Evolutionary conservation across 2,888 invertebrate genomes (phyloP), one percentile per base, ranked within the genome.

Genomic region (Ceraclea dissimilis): DNA sequence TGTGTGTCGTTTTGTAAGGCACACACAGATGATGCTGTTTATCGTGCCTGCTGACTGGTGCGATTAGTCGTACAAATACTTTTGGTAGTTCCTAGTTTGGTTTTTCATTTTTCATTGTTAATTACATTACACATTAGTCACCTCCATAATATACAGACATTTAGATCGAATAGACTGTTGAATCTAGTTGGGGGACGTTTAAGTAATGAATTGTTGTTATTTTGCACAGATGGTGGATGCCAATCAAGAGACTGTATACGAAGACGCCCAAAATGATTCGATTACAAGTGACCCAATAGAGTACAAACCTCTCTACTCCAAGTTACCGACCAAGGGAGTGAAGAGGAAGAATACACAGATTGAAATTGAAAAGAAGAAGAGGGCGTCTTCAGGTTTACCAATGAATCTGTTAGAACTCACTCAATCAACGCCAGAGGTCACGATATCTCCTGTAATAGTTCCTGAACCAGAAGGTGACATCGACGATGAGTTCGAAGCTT

Each of bases 401-500:
- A 13, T 16, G 2, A 39, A 13, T 16, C 13, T 39, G 2, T 18
- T 17, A 47, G 47, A 47, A 47, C 39, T 39, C 39, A n/a, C 39
- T 16, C 39, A 39, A 16, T 39, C 39, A 4, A 39, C 4, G 16
- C 39, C 39, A 13, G 39, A 39, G 13, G 39, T 39, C 8, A 39
- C 39, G 8, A 39, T 39, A 8, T 39, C 39, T 4, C 39, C 39
- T n/a, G 39, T 39, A 13, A 39, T 39, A n/a, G 18, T 19, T 2
- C 47, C 47, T 2, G 20, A 47, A 19, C 47, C 18, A 16, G 20
- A 19, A 18, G 39, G 46, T 17, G 33, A 49, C 11, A n/a, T n/a
- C 17, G 54, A 54, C 18, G 54, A 54, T 18, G 54, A 54, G 49
- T 54, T 54, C 31, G 54, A 54, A 16, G 54, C 54, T 1, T 54